A percentile compares a stretch with the other conserved stretches of the same genome.
Conservation (phyloP, 2,888 invertebrate species). For the Noctua janthina region DNA sequence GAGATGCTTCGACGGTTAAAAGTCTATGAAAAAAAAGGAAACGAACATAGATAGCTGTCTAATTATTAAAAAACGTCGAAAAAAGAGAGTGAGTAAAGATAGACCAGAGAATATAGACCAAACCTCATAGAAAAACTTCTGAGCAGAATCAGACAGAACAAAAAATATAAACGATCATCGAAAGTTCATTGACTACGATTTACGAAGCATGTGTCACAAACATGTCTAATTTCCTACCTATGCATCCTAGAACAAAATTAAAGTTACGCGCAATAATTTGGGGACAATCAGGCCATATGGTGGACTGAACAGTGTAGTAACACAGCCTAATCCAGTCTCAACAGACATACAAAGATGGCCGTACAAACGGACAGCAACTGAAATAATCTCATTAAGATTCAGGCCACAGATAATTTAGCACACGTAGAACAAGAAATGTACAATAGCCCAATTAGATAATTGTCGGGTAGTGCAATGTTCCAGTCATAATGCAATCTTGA, state of each 20-base stretch:
- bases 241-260: slow-evolving; percentile 15
- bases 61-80: neutral
- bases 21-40: neutral
- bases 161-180: slow-evolving; percentile 30
- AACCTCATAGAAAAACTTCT: neutral
- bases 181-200: slow-evolving; percentile 52
- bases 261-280: neutral
- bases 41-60: neutral
- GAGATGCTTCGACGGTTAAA: neutral
- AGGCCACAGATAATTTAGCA: slow-evolving; percentile 54
- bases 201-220: slow-evolving; percentile 47
- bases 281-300: slow-evolving; percentile 12
- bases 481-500: slow-evolving; percentile 44
- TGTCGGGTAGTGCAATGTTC: slow-evolving; percentile 39
- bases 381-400: slow-evolving; percentile 63
- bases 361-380: slow-evolving; percentile 33
- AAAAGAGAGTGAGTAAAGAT: neutral
- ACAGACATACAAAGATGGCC: slow-evolving; percentile 24
- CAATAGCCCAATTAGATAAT: slow-evolving; percentile 61
- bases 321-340: slow-evolving; percentile 1
- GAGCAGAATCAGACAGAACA: slow-evolving; percentile 6
- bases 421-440: slow-evolving; percentile 51
- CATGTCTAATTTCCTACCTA: slow-evolving; percentile 22
- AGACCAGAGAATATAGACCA: neutral
- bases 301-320: neutral